phyloP scores from a whole-genome alignment of 1,140 invertebrate genomes.

The Pseudomyrmex gracilis region DNA sequence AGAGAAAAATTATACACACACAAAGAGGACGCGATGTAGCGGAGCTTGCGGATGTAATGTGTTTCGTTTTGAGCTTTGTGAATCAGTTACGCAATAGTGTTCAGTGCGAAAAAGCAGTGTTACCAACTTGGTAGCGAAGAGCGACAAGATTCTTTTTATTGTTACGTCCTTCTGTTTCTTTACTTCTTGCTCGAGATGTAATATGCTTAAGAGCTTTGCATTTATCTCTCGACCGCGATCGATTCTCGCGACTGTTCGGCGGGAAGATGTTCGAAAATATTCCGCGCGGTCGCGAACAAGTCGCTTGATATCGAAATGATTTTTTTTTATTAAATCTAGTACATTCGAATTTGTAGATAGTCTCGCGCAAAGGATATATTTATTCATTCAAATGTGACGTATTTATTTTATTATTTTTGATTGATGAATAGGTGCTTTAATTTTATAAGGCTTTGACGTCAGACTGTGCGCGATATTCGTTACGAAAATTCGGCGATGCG shows the following conservation, averaged over 20 bases:
- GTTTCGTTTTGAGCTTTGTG: slow-evolving; percentile 15
- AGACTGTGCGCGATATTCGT: too few species aligned
- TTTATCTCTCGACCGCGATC: background rate
- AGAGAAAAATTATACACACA: background rate
- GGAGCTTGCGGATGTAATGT: slow-evolving; percentile 11
- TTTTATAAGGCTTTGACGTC: background rate
- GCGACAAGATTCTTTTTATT: slow-evolving; percentile 8
- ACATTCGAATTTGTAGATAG: too few species aligned
- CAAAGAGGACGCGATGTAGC: slow-evolving; percentile 18
- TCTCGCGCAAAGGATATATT: too few species aligned
- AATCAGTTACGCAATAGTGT: slow-evolving; percentile 6
- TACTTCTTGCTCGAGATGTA: slow-evolving; percentile 14
- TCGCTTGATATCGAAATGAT: background rate
- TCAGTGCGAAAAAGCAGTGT: background rate
- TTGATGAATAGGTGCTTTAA: background rate
- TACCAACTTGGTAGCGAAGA: slow-evolving; percentile 30
- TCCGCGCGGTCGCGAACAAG: background rate
- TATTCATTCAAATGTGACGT: slow-evolving; percentile 8
- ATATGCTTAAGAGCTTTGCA: background rate
- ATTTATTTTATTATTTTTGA: slow-evolving; percentile 72
- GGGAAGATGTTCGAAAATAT: background rate
- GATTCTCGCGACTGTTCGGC: background rate
- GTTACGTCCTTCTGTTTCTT: slow-evolving; percentile 3
- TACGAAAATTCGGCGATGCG: too few species aligned
- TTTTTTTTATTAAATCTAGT: too few species aligned